These are phyloP conservation scores for Hipposideros armiger DNA, from an alignment of 2,113 vertebrate genomes.

Conservation along the genomic window DNA sequence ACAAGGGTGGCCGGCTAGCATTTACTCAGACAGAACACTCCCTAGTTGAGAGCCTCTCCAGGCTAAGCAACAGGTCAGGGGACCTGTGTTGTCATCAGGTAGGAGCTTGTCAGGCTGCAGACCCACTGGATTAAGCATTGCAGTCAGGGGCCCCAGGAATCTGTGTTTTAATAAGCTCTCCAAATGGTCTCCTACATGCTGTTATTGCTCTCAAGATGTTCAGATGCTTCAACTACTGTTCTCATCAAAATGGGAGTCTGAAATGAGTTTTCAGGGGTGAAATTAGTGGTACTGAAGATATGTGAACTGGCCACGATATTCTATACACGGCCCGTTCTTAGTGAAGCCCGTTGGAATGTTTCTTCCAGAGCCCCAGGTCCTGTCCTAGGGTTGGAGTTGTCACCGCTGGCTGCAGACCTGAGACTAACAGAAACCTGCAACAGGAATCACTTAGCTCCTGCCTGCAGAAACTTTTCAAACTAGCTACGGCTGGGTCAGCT, in stretches of 20 bases:
- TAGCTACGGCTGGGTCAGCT: not conserved
- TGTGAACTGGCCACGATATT: not conserved
- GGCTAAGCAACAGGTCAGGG: not conserved
- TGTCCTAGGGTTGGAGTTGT: not conserved
- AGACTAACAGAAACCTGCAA: not conserved
- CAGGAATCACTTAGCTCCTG: not conserved
- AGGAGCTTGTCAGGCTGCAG: not conserved
- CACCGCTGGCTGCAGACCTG: not conserved
- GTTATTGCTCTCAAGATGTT: not conserved
- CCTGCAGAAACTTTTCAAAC: not conserved
- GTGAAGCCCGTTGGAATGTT: not conserved
- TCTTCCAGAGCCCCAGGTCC: not conserved
- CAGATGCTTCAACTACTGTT: not conserved
- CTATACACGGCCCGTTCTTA: not conserved
- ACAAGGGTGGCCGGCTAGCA: not conserved
- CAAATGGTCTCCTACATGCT: too few relatives aligned
- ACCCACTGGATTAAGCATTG: not conserved
- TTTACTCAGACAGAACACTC: not conserved
- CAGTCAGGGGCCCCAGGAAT: not conserved
- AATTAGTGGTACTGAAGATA: not conserved
- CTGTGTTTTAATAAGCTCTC: not conserved
- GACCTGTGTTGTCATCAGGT: rapidly evolving
- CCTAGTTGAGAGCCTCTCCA: not conserved
- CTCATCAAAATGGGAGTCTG: not conserved
- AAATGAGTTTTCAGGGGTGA: not conserved